Conservation (phyloP, 2,797 vertebrate genomes). For the Tangara arthus region DNA sequence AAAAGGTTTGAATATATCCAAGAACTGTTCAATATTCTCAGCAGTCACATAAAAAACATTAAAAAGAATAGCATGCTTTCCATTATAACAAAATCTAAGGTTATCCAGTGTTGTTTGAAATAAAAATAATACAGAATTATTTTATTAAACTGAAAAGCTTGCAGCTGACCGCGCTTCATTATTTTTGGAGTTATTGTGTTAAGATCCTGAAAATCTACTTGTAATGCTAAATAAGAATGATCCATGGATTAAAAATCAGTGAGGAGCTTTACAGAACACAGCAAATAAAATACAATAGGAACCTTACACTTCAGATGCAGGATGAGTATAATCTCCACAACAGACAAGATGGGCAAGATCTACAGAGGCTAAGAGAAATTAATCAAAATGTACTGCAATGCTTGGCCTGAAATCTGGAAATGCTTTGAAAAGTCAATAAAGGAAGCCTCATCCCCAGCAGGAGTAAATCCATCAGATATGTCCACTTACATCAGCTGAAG, state of each 20-base stretch:
- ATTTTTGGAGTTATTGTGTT: conserved; percentile 51
- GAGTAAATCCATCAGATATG: not conserved
- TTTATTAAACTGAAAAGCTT: conserved; percentile 56
- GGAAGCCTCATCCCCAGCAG: not conserved
- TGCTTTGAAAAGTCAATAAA: conserved; percentile 23
- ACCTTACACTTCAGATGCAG: conserved; percentile 38
- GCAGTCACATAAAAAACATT: not conserved
- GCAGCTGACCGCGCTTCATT: conserved; percentile 9
- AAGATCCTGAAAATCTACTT: conserved; percentile 64
- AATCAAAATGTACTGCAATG: conserved; percentile 57
- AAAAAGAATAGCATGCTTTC: conserved; percentile 30
- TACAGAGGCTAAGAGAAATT: conserved; percentile 61
- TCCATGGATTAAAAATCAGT: conserved; percentile 48
- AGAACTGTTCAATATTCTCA: conserved; percentile 8
- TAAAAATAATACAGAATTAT: conserved; percentile 45
- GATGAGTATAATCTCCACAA: conserved; percentile 45
- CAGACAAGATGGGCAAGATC: conserved; percentile 59
- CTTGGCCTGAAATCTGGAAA: conserved; percentile 37
- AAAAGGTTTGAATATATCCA: conserved; percentile 14
- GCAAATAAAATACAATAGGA: conserved; percentile 36
- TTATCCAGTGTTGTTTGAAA: conserved; percentile 51
- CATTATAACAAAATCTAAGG: conserved; percentile 29
- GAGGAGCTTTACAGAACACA: conserved; percentile 26
- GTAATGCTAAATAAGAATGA: conserved; percentile 55
- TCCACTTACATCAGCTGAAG: not conserved